Conservation (phyloP, 2,113 vertebrate genomes). For the Etia nguti region DNA sequence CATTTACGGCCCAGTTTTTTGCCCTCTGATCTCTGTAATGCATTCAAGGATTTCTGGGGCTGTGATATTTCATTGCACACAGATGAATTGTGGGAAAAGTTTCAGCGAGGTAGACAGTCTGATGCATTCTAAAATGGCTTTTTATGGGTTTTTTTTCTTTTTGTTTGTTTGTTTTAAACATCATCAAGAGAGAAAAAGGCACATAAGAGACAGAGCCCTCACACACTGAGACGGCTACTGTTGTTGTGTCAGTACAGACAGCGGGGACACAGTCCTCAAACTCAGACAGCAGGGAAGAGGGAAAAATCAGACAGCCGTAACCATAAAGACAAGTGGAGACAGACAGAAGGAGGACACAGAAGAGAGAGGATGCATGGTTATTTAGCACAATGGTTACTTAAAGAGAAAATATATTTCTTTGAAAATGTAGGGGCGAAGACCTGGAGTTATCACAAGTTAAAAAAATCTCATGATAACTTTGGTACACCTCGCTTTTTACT, state of each 20-base stretch:
- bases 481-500: not conserved
- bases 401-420: not conserved
- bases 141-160: not conserved
- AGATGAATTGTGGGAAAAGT: not conserved
- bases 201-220: not conserved
- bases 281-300: not conserved
- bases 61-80: not conserved
- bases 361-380: not conserved
- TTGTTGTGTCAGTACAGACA: not conserved
- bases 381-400: not conserved
- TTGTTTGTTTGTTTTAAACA: not conserved
- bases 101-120: not conserved
- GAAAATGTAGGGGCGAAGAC: not conserved
- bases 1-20: not conserved
- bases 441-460: not conserved
- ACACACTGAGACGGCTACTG: not conserved
- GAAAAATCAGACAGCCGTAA: slow-evolving; percentile 13
- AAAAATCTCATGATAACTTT: not conserved
- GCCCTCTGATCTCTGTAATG: not conserved
- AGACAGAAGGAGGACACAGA: not conserved
- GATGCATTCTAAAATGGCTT: not conserved
- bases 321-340: slow-evolving; percentile 8
- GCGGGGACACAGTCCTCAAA: not conserved
- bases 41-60: not conserved
- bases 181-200: not conserved